Evolutionary conservation across 2,113 vertebrate species (phyloP).

Genomic region (Stictonetta naevosa): DNA sequence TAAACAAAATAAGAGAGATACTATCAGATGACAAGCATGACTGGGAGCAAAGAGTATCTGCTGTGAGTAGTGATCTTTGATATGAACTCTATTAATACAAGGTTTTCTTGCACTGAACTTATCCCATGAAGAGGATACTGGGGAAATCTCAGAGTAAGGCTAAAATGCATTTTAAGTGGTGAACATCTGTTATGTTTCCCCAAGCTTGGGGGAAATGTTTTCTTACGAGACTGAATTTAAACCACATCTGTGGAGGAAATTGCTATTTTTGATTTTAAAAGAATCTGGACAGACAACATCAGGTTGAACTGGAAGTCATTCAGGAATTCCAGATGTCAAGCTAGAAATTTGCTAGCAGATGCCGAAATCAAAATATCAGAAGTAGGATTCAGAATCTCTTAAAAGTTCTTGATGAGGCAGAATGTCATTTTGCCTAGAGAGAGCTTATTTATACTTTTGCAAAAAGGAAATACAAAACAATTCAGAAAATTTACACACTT

Average conservation of each 20-base stretch:
- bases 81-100: neutral
- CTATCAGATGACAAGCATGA: conserved; percentile 97
- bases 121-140: neutral
- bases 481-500: neutral
- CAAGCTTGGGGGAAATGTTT: neutral
- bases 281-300: neutral
- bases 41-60: conserved; percentile 95
- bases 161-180: neutral
- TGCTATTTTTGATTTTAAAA: neutral
- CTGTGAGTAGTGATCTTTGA: conserved; percentile 79
- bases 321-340: neutral
- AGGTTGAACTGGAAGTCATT: neutral
- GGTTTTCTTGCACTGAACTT: neutral
- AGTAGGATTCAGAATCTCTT: neutral
- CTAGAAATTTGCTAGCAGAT: neutral
- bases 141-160: neutral
- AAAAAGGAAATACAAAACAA: neutral
- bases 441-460: neutral
- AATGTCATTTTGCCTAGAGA: neutral
- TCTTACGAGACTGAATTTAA: neutral
- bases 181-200: neutral
- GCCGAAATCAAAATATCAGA: neutral
- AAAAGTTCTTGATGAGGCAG: neutral
- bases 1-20: conserved; percentile 93
- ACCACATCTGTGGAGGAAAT: neutral